Evolutionary conservation across 2,888 invertebrate genomes (phyloP).

Genomic region (Nebria salina): DNA sequence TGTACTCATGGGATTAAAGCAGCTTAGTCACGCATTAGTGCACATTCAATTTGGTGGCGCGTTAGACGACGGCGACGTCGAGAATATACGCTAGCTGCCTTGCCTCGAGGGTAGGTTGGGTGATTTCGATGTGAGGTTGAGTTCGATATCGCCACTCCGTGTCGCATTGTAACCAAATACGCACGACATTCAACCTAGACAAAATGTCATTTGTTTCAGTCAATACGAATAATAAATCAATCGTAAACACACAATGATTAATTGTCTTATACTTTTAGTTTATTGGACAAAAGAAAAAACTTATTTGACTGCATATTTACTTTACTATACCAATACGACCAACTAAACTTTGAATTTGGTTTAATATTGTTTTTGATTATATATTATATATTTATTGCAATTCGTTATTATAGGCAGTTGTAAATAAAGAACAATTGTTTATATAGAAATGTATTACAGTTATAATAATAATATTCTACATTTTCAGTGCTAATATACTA

Average conservation of each 20-base stretch:
- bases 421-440: too few relatives aligned
- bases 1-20: slow-evolving; percentile 58
- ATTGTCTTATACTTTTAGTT: slow-evolving; percentile 12
- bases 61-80: slow-evolving; percentile 30
- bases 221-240: slow-evolving; percentile 34
- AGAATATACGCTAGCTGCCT: neutral
- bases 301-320: too few relatives aligned
- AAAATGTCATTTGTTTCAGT: slow-evolving; percentile 20
- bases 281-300: neutral
- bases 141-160: neutral
- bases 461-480: too few relatives aligned
- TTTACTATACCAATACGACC: too few relatives aligned
- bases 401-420: too few relatives aligned
- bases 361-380: too few relatives aligned
- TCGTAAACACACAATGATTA: slow-evolving; percentile 35
- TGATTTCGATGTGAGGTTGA: too few relatives aligned
- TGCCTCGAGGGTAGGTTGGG: slow-evolving; percentile 7
- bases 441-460: too few relatives aligned
- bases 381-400: too few relatives aligned
- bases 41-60: slow-evolving; percentile 48
- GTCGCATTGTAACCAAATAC: neutral
- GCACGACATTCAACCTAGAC: slow-evolving; percentile 4
- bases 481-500: too few relatives aligned
- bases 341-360: too few relatives aligned
- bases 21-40: slow-evolving; percentile 54